Base-by-base conservation (phyloP, 2,888 invertebrate species). In the Apantesis nais region DNA sequence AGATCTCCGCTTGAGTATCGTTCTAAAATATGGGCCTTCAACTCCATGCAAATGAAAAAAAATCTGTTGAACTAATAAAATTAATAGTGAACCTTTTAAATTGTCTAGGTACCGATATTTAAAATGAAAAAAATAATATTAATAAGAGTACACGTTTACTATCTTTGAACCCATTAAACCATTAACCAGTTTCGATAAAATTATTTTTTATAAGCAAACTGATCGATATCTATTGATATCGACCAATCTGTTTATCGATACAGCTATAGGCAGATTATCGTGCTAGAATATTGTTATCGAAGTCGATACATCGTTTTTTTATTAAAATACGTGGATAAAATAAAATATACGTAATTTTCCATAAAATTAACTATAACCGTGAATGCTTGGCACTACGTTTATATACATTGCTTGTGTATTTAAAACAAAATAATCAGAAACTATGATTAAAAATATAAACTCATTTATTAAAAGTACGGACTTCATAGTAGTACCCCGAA, bases 261-360 rank as follows among this genome's bases (percentile, higher is more conserved):
- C 41, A 67, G 61, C 22, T 73, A 73, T 71, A 73, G 75, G 76
- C 72, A 71, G 66, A 81, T 75, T 70, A 73, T 77, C 75, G 78
- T 78, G 84, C 83, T 80, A 76, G 72, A 71, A 72, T 66, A 74
- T 55, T 64, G 66, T 71, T 79, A 74, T 72, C 66, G 48, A 76
- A 78, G 76, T 77, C 70, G 73, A 82, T 74, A 78, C 68, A 74
- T 78, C 72, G 55, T 55, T 58, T 37, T 58, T 37, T 52, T 55
- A 37, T 16, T 41, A 37, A 22, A n/a, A n/a, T 44, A 22, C 44
- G 11, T 44, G 19, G 22, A 44, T 22, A 29, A 16, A 41, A 29
- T 31, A 5, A 31, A 63, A 63, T 63, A 1, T 12, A 22, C n/a
- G 31, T n/a, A 48, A 22, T 31, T 29, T 64, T 64, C 29, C 19